Percentiles rank a stretch among this genome's conserved stretches.
phyloP scores from a whole-genome alignment of 2,113 vertebrate species.

The Cyprinodon brontotheroides region DNA sequence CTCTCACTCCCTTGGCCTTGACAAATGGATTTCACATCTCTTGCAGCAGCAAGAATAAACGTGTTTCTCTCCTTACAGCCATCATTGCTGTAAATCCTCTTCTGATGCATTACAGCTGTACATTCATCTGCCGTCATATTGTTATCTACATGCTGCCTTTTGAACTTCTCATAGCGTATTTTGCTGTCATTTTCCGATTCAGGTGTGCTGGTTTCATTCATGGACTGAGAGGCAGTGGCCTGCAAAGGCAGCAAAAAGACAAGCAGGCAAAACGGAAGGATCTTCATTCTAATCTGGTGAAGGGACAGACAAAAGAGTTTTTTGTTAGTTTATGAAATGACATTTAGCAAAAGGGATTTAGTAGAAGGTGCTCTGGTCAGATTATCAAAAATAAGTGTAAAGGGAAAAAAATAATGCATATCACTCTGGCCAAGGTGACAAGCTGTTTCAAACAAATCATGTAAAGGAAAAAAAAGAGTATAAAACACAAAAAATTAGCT shows the following conservation, averaged over 20 bases:
- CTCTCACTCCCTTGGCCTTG: neutral
- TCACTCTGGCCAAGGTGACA: neutral
- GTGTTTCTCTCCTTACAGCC: neutral
- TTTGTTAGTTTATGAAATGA: neutral
- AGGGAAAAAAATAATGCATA: too few species aligned
- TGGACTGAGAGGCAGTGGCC: neutral
- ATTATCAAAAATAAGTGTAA: too few species aligned
- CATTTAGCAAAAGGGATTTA: neutral
- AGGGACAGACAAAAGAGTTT: neutral
- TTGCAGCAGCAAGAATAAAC: neutral
- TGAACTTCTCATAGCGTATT: neutral
- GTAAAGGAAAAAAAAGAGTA: too few species aligned
- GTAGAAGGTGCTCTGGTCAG: neutral
- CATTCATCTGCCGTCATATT: neutral
- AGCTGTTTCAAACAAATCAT: too few species aligned
- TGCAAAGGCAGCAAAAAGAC: neutral
- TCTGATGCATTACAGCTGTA: neutral
- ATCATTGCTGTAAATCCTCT: neutral
- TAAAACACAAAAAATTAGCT: too few species aligned
- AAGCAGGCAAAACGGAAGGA: neutral
- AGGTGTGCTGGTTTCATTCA: neutral
- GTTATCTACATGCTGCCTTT: neutral
- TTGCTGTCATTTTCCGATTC: accelerated
- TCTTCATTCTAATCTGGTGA: neutral
- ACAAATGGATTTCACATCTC: neutral